Conservation (phyloP, 1,140 invertebrate species). For the Caenorhabditis brenneri region DNA sequence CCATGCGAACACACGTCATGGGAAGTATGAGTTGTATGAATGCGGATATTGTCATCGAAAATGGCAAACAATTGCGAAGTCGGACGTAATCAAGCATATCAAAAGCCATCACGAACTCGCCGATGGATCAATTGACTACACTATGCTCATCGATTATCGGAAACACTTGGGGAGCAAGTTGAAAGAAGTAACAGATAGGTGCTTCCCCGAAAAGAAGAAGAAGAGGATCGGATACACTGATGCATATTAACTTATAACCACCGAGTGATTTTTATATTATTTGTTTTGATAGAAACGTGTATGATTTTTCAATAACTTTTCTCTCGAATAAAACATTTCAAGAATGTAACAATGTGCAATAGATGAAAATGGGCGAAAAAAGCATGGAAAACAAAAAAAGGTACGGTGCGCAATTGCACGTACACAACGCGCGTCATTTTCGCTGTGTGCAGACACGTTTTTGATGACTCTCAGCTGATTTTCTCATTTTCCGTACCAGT, state of each 20-base stretch:
- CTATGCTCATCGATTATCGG: conserved; percentile 44
- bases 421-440: neutral
- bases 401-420: neutral
- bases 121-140: neutral
- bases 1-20: conserved; percentile 53
- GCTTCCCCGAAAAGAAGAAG: conserved; percentile 34
- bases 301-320: no score
- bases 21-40: conserved; percentile 34
- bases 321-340: no score
- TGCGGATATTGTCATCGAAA: conserved; percentile 21
- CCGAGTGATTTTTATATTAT: neutral
- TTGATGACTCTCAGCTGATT: neutral
- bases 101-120: neutral
- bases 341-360: no score
- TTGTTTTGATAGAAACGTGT: neutral
- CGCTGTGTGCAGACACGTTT: conserved; percentile 3
- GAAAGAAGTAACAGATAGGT: conserved; percentile 22
- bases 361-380: neutral
- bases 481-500: neutral
- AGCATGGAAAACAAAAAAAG: neutral
- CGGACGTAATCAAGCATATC: conserved; percentile 44
- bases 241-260: neutral
- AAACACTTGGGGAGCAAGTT: conserved; percentile 34
- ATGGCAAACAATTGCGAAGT: conserved; percentile 48
- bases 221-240: conserved; percentile 13